phyloP scores from a whole-genome alignment of 2,888 invertebrate species.

The Amaurobius ferox region DNA sequence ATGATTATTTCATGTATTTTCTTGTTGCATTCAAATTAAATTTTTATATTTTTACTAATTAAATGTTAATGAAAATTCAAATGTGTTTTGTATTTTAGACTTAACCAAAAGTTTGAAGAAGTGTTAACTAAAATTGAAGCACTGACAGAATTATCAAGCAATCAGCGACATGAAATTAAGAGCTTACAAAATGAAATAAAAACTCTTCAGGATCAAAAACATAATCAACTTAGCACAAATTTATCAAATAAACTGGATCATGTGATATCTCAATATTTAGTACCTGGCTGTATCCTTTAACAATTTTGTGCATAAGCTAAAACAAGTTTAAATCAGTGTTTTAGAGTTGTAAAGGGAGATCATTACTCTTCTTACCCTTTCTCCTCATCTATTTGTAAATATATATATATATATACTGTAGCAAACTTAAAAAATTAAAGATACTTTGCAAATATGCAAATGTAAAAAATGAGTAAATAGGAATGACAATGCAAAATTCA shows the following conservation, averaged over 20 bases:
- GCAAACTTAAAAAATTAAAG: no score
- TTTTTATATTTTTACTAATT: neutral
- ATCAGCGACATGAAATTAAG: slow-evolving; percentile 76
- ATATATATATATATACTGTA: no score
- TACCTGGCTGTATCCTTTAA: slow-evolving; percentile 61
- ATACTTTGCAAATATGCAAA: no score
- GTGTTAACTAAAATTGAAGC: slow-evolving; percentile 22
- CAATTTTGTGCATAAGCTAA: no score
- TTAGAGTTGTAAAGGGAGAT: no score
- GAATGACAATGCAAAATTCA: no score
- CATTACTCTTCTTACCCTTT: no score
- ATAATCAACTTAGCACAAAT: slow-evolving; percentile 58
- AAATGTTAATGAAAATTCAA: neutral
- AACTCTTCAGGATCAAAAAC: slow-evolving; percentile 74
- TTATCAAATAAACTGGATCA: slow-evolving; percentile 44
- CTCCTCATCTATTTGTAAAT: no score
- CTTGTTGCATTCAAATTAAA: neutral
- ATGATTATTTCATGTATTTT: no score
- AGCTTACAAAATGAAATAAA: slow-evolving; percentile 76
- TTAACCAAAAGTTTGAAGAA: slow-evolving; percentile 30
- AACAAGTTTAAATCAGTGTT: no score
- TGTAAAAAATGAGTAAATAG: no score
- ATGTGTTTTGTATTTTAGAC: slow-evolving; percentile 13
- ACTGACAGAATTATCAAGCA: slow-evolving; percentile 17
- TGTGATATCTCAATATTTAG: slow-evolving; percentile 27